A percentile compares a stretch with the other conserved stretches of the same genome.
These are phyloP conservation scores for Tipula lateralis DNA, from an alignment of 2,888 invertebrate genomes.

Conservation along the genomic window DNA sequence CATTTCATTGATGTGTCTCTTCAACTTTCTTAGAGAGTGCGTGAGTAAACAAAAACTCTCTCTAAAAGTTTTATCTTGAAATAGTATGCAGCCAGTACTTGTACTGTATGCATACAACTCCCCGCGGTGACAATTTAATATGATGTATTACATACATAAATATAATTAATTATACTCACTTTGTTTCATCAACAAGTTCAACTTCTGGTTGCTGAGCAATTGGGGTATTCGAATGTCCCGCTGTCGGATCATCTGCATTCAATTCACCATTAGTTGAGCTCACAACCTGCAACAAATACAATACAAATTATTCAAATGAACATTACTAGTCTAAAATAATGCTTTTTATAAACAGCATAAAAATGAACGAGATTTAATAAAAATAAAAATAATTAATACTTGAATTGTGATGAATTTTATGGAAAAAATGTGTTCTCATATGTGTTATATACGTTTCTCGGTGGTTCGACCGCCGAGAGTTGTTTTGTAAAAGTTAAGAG, in stretches of 20 bases:
- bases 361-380: neutral
- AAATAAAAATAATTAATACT: neutral
- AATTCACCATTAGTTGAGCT: slow-evolving; percentile 96
- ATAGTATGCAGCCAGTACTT: too few species aligned
- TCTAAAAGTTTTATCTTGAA: too few species aligned
- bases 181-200: slow-evolving; percentile 95
- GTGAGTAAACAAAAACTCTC: too few species aligned
- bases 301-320: slow-evolving; percentile 19
- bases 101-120: too few species aligned
- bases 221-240: slow-evolving; percentile 95
- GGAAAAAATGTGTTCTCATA: neutral
- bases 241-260: slow-evolving; percentile 91
- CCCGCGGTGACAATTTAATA: neutral
- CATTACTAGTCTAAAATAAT: neutral
- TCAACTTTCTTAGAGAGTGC: too few species aligned
- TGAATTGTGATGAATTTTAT: neutral
- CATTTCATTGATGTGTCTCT: too few species aligned
- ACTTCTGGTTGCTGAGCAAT: slow-evolving; percentile 92
- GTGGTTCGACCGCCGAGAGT: neutral
- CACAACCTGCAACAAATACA: slow-evolving; percentile 69
- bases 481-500: neutral
- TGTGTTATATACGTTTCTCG: neutral
- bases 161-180: slow-evolving; percentile 61
- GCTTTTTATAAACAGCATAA: neutral
- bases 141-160: slow-evolving; percentile 31